Evolutionary conservation across 2,888 invertebrate genomes (phyloP), one percentile per base, ranked within the genome.

Genomic region (Aplocera efformata): DNA sequence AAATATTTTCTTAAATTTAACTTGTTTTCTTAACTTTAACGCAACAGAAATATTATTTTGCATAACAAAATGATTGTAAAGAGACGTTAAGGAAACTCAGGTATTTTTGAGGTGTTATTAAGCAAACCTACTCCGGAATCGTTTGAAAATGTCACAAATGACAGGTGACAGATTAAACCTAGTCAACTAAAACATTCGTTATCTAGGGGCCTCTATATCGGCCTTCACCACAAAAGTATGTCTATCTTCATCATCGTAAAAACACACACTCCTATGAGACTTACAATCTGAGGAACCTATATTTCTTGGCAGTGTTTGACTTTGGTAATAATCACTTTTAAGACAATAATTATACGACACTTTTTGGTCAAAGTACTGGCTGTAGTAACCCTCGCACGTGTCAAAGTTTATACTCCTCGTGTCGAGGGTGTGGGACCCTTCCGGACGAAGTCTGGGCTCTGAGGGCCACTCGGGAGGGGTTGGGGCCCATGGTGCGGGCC

Each of bases 401-500:
- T 83, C 75, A 20, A 84, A 78, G 1, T 73, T 70, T 31, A 79
- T 68, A 50, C 80, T 82, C 47, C 73, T 77, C 0, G 80, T 71
- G 48, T 72, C 62, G 10, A 63, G 52, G 42, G 63, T 41, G 7
- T 34, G 37, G 13, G 74, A 71, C 0, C 85, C 84, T 48, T 84
- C 85, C 6, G 85, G 85, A 32, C 84, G 65, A 13, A 45, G 40
- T 10, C 45, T 13, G 36, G 45, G 72, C 48, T 77, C 81, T 8
- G 60, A 50, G 1, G 76, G 80, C 51, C 63, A 60, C 39, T 66
- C 67, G 5, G 85, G 84, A 11, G 85, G 83, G 2, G 49, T 82
- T 63, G 85, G 85, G 75, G 84, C 86, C 86, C 86, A 83, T 37
- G 81, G 81, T 1, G 78, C 66, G 76, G 82, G 85, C 85, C 88